Evolutionary conservation across 2,888 invertebrate species (phyloP), one percentile per base, ranked within the genome.

Genomic region (Ditula angustiorana): DNA sequence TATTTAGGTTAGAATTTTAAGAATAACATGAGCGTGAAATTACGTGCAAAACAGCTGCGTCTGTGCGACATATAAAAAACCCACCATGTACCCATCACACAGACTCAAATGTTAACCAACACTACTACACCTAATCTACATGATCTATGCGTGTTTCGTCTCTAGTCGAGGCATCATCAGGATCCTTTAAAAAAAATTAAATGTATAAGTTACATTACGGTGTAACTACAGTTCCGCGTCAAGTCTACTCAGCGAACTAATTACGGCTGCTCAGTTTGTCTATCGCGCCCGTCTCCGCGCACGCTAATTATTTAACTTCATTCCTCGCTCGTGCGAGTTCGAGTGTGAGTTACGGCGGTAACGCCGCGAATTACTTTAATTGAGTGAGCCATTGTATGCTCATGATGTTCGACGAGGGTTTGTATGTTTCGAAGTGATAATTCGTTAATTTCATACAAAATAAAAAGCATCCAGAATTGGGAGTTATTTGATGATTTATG

Each of bases 231-330:
- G 26, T 60, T 53, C 67, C 68, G 76, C 79, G 78, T 78, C 76
- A 78, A 85, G 83, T 82, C 79, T 82, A 86, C 83, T 81, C 86
- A 79, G 81, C 75, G 83, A 88, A 85, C 85, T 88, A 88, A 88
- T 88, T 87, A 87, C 82, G 77, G 76, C 77, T 83, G 84, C 84
- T 84, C 83, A 79, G 86, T 86, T 84, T 86, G 87, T 87, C 88
- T 87, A 85, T 87, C 85, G 86, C 83, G 83, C 85, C 35, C 55
- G 61, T 61, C 57, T 61, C 64, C 61, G 37, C 33, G 49, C 57
- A 53, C 73, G 72, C 76, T 82, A 81, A 82, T 82, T 81, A 81
- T 82, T 81, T 82, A 81, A 82, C 79, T 81, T 75, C 74, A 71
- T 78, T 76, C 70, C 72, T 74, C 77, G 53, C 74, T 76, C 77